Percentiles rank a stretch among this genome's conserved stretches.
Evolutionary conservation across 2,797 vertebrate genomes (phyloP).

Genomic region (Melanotaenia trifasciata): DNA sequence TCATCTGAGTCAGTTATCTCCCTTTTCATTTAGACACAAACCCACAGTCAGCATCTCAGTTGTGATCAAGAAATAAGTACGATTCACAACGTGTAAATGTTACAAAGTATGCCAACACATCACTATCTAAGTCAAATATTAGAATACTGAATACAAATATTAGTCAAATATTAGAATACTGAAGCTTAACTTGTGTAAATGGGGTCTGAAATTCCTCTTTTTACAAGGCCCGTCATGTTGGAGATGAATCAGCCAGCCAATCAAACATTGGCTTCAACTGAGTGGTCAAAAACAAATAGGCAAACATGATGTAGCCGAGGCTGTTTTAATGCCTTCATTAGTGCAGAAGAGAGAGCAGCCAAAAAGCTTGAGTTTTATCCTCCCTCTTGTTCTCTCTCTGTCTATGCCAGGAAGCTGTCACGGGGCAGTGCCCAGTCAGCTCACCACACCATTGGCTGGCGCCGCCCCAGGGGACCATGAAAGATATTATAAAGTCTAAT

Average conservation of each 20-base stretch:
- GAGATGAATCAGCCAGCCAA: conserved; percentile 65
- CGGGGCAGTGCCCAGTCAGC: conserved; percentile 81
- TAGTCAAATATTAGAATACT: not conserved
- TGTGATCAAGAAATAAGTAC: conserved; percentile 24
- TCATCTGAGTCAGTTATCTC: conserved; percentile 25
- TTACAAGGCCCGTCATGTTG: conserved; percentile 63
- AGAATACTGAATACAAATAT: conserved; percentile 1
- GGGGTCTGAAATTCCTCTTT: conserved; percentile 53
- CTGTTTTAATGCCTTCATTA: conserved; percentile 85
- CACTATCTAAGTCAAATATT: conserved; percentile 17
- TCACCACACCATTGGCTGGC: conserved; percentile 81
- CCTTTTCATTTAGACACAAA: conserved; percentile 24
- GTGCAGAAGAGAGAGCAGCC: conserved; percentile 69
- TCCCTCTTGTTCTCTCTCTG: conserved; percentile 65
- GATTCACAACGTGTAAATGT: conserved; percentile 14
- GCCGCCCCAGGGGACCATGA: conserved; percentile 78
- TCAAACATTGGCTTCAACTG: conserved; percentile 67
- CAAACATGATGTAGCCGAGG: conserved; percentile 69
- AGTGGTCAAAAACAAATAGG: conserved; percentile 78
- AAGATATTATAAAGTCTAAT: conserved; percentile 86
- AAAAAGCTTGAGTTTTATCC: conserved; percentile 76
- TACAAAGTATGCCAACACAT: conserved; percentile 28
- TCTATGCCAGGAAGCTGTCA: conserved; percentile 82
- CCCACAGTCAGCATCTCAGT: conserved; percentile 36
- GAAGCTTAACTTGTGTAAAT: conserved; percentile 36